Evolutionary conservation across 2,888 invertebrate species (phyloP), one percentile per base, ranked within the genome.

Genomic region (Eremobia ochroleuca): DNA sequence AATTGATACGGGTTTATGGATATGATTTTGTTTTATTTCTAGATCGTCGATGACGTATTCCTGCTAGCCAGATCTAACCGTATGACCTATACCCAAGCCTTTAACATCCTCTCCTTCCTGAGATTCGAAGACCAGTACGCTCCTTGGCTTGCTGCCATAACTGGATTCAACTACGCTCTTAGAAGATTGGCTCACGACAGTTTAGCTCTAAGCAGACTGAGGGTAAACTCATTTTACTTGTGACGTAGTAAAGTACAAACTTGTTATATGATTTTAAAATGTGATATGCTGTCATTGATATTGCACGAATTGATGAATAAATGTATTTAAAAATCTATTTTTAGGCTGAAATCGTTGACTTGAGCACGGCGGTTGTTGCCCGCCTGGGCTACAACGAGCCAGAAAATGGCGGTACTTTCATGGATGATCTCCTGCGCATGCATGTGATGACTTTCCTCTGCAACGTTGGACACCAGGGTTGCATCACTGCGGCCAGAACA

Each of bases 71-170:
- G 97, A 90, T 97, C 97, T 55, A n/a, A 55, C 4, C n/a, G 11
- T 4, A 55, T 97, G 37, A 82, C 94, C 6, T 98, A 98, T 88
- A 92, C 92, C 2, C 91, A 94, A 43, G 97, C 97, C 0, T 94
- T 98, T 18, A 97, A 97, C 76, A 96, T 98, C 9, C 97, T 95
- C 87, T 96, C 96, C 0, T 96, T 95, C 93, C 88, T 99, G 80
- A 94, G 95, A 74, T 95, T 96, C 5, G 98, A 98, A 93, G 97
- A 96, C 8, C 97, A 98, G 73, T 98, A 98, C 83, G 96, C 98
- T 34, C 98, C 98, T 0, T 98, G 98, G 97, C 95, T 96, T 61
- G 95, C 98, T 0, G 98, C 98, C 4, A 94, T 98, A 18, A 92
- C 92, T 73, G 97, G 97, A 25, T 94, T 97, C 67, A 93, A 94